Percentiles rank a stretch among this genome's conserved stretches.
Evolutionary conservation across 1,140 invertebrate species (phyloP).

Genomic region (Berghia stephanieae): DNA sequence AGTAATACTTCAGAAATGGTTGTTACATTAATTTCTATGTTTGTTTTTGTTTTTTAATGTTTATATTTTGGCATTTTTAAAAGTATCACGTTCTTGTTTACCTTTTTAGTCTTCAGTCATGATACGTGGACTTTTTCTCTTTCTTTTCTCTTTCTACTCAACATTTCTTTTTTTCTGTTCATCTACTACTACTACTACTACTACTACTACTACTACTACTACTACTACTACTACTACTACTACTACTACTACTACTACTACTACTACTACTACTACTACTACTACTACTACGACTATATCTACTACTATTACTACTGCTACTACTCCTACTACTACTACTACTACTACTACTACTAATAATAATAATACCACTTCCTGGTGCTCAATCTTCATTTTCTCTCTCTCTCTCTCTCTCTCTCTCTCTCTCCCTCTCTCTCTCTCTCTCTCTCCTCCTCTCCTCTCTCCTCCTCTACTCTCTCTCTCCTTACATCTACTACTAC

Average conservation of each 20-base stretch:
- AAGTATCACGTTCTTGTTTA: not conserved
- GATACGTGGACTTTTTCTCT: not conserved
- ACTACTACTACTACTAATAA: not conserved
- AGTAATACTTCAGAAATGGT: not conserved
- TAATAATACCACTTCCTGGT: not conserved
- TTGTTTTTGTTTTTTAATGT: not conserved
- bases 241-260: constrained; percentile 13
- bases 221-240: constrained; percentile 28
- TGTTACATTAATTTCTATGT: not conserved
- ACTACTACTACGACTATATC: not conserved
- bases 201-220: constrained; percentile 30
- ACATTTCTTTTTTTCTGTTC: not conserved
- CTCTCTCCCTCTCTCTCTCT: not conserved
- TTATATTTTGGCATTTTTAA: not conserved
- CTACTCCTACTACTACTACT: constrained; percentile 11
- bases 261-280: constrained; percentile 16
- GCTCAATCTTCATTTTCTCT: not conserved
- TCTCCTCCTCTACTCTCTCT: not conserved
- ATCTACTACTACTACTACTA: constrained; percentile 29
- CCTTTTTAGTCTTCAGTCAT: not conserved
- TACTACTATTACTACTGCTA: constrained; percentile 5
- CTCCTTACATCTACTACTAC: constrained; percentile 4
- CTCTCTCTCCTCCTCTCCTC: not conserved
- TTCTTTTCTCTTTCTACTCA: not conserved
- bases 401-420: not conserved